Evolutionary conservation across 2,888 invertebrate genomes (phyloP).

Genomic region (Diaprepes abbreviatus): DNA sequence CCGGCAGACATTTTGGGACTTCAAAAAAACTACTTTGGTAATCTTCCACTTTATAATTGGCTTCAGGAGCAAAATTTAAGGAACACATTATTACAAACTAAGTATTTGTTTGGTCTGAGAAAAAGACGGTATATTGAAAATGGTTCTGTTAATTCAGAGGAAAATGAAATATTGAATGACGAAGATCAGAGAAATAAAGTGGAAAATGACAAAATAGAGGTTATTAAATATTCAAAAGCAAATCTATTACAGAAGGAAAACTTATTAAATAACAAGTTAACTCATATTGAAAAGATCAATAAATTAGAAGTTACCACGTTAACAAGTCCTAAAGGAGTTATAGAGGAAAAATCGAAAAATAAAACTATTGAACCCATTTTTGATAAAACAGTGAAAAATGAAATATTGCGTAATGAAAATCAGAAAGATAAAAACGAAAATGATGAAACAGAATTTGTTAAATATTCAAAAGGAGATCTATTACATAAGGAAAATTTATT

Average conservation of each 20-base stretch:
- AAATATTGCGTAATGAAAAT: no score
- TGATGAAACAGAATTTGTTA: no score
- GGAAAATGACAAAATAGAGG: neutral
- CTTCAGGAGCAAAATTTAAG: conserved; percentile 25
- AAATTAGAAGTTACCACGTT: no score
- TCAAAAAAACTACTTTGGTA: conserved; percentile 11
- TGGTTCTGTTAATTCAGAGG: neutral
- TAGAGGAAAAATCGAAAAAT: neutral
- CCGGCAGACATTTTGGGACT: conserved; percentile 53
- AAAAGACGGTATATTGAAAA: conserved; percentile 24
- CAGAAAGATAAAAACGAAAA: no score
- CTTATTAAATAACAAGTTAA: no score
- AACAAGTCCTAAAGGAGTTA: neutral
- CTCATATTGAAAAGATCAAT: no score
- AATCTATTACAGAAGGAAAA: neutral
- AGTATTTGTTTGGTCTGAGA: conserved; percentile 8
- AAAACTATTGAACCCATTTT: no score
- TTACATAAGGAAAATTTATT: neutral
- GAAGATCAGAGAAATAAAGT: neutral
- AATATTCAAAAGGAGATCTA: no score
- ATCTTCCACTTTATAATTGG: conserved; percentile 30
- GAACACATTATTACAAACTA: conserved; percentile 12
- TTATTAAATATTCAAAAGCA: conserved; percentile 1
- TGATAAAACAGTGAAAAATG: no score
- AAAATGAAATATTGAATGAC: conserved; percentile 18